Percentiles rank a stretch among this genome's conserved stretches.
These are phyloP conservation scores for Rhyzopertha dominica DNA, from an alignment of 1,140 invertebrate genomes.

Conservation along the genomic window DNA sequence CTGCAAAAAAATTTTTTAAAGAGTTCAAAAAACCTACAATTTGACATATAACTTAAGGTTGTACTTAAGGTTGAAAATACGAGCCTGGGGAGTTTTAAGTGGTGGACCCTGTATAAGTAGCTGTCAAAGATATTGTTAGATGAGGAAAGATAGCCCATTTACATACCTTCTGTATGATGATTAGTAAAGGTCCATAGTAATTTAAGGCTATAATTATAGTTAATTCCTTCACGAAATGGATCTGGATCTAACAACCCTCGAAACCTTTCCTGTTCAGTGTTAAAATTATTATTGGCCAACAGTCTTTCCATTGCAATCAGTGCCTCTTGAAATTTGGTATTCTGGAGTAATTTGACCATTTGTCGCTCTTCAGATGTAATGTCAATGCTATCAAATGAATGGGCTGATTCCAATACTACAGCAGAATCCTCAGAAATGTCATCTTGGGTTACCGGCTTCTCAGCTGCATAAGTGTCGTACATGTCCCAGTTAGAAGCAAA, in stretches of 20 bases:
- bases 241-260: constrained; percentile 53
- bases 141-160: neutral
- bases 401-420: neutral
- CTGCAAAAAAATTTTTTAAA: too few relatives aligned
- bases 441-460: constrained; percentile 24
- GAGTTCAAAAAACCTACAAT: too few relatives aligned
- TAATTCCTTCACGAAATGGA: constrained; percentile 54
- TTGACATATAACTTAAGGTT: too few relatives aligned
- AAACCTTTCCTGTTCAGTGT: constrained; percentile 59
- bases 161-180: constrained; percentile 42
- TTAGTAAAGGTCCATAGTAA: constrained; percentile 60
- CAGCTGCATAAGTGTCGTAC: constrained; percentile 58
- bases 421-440: constrained; percentile 4
- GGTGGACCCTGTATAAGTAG: too few relatives aligned
- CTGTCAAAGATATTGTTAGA: too few relatives aligned
- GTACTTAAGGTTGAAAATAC: too few relatives aligned
- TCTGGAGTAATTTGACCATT: constrained; percentile 40
- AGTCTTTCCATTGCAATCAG: constrained; percentile 60
- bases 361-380: constrained; percentile 37
- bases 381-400: constrained; percentile 28
- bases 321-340: constrained; percentile 55
- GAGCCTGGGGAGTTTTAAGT: too few relatives aligned
- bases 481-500: constrained; percentile 71
- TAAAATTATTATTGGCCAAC: constrained; percentile 60
- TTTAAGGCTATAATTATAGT: constrained; percentile 59